Evolutionary conservation across 2,888 invertebrate genomes (phyloP).

Genomic region (Drosophila maculinotata): DNA sequence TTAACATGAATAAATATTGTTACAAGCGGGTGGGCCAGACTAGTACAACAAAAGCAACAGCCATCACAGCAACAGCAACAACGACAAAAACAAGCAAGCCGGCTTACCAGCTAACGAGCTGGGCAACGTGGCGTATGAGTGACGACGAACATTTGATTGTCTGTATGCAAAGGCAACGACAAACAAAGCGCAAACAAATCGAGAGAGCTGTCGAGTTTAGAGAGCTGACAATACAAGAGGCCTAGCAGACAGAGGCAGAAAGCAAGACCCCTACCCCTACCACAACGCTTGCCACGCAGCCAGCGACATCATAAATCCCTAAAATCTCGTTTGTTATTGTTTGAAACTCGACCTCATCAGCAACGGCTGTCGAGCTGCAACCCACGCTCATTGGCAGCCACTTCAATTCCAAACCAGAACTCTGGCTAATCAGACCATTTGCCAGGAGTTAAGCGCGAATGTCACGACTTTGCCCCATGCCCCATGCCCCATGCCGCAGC

Average conservation of each 20-base stretch:
- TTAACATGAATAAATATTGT: conserved; percentile 85
- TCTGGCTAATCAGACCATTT: conserved; percentile 70
- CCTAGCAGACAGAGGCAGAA: conserved; percentile 33
- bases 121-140: conserved; percentile 77
- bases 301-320: conserved; percentile 76
- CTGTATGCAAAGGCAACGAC: conserved; percentile 62
- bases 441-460: conserved; percentile 63
- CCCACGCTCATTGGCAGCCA: conserved; percentile 40
- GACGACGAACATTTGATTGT: conserved; percentile 71
- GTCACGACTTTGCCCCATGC: conserved; percentile 50
- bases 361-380: conserved; percentile 18
- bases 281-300: background rate
- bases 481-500: conserved; percentile 1
- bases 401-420: conserved; percentile 51
- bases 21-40: conserved; percentile 68
- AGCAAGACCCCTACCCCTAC: background rate
- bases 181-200: conserved; percentile 76
- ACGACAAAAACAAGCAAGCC: conserved; percentile 30
- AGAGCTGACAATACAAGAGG: conserved; percentile 57
- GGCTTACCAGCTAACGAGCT: conserved; percentile 70
- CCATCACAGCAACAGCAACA: conserved; percentile 22
- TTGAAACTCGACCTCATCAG: conserved; percentile 75
- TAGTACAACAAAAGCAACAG: conserved; percentile 22
- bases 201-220: conserved; percentile 49
- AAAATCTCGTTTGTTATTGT: conserved; percentile 80